Percentiles rank a stretch among this genome's conserved stretches.
These are phyloP conservation scores for Dipus sagitta DNA, from an alignment of 2,797 vertebrate species.

Conservation along the genomic window DNA sequence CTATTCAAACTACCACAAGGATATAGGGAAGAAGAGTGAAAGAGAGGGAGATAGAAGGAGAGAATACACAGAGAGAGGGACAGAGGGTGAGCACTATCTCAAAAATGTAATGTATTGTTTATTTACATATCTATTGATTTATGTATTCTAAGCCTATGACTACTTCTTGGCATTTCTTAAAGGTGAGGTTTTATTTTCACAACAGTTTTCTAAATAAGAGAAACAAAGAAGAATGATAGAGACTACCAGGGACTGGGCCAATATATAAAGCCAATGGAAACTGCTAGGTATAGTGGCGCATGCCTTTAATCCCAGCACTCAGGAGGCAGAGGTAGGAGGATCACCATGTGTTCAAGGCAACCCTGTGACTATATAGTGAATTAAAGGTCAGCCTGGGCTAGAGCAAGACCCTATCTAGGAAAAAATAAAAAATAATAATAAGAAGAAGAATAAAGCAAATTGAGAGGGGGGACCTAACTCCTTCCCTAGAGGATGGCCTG, in stretches of 20 bases:
- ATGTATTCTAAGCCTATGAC: background rate
- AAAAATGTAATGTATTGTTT: background rate
- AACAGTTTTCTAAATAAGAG: background rate
- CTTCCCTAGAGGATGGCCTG: background rate
- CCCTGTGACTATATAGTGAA: no score
- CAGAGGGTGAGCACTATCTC: background rate
- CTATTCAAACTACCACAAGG: no score
- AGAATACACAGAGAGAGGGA: background rate
- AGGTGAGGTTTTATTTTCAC: background rate
- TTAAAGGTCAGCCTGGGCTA: no score
- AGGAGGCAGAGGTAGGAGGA: no score
- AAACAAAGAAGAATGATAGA: background rate
- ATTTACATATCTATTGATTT: background rate
- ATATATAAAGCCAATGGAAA: no score
- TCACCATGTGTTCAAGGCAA: no score
- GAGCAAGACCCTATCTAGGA: no score
- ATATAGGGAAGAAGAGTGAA: background rate
- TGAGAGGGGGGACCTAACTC: fast-evolving
- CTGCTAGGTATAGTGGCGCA: no score
- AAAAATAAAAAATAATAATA: no score
- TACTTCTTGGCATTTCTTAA: background rate
- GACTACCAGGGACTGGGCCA: background rate
- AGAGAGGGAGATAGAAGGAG: background rate
- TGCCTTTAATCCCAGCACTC: no score
- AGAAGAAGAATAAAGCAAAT: no score